These are phyloP conservation scores for Reticulitermes lucifugus DNA, from an alignment of 2,888 invertebrate genomes.

Conservation along the genomic window DNA sequence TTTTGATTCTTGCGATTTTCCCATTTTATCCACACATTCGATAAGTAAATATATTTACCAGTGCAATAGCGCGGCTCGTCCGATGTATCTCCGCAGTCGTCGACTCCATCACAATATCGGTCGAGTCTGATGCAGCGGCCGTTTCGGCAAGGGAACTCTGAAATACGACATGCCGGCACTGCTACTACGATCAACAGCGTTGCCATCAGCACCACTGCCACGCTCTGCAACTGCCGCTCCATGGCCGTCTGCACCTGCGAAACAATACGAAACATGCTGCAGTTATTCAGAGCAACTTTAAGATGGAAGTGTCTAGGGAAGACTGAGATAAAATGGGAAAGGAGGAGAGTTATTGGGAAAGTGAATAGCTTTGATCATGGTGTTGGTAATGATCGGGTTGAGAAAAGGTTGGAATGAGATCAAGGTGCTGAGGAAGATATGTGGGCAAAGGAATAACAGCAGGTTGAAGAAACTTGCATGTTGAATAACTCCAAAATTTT, in stretches of 20 bases:
- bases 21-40: not conserved
- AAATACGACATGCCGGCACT: slow-evolving; percentile 77
- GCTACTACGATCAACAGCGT: slow-evolving; percentile 57
- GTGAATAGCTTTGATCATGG: too few relatives aligned
- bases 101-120: slow-evolving; percentile 85
- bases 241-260: slow-evolving; percentile 15
- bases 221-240: slow-evolving; percentile 6
- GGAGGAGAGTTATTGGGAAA: too few relatives aligned
- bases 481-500: too few relatives aligned
- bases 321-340: too few relatives aligned
- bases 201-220: slow-evolving; percentile 43
- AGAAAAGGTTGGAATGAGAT: too few relatives aligned
- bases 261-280: not conserved
- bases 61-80: slow-evolving; percentile 87
- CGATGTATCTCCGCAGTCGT: slow-evolving; percentile 87
- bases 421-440: too few relatives aligned
- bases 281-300: too few relatives aligned
- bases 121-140: slow-evolving; percentile 84
- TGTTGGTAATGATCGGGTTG: too few relatives aligned
- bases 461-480: too few relatives aligned
- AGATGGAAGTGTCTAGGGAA: too few relatives aligned
- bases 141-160: slow-evolving; percentile 80
- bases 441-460: too few relatives aligned
- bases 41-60: slow-evolving; percentile 65
- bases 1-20: not conserved